Conservation (phyloP, 1,140 invertebrate species). For the Neodiprion fabricii region DNA sequence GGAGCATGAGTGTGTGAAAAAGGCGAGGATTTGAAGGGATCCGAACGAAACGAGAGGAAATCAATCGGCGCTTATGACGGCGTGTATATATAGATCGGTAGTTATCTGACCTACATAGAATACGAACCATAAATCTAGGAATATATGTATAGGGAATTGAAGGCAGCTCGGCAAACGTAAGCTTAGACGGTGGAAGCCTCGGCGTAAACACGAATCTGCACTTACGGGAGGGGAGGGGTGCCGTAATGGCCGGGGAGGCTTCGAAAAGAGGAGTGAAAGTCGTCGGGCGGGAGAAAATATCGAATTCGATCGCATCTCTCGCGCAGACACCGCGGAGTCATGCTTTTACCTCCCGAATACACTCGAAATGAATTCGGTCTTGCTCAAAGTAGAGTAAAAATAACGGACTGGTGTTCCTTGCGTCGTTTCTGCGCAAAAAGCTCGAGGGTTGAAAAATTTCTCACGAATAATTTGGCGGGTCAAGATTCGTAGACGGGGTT, state of each 20-base stretch:
- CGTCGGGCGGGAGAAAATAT: slow-evolving; percentile 9
- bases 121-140: slow-evolving; percentile 24
- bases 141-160: neutral
- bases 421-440: no score
- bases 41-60: neutral
- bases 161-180: slow-evolving; percentile 11
- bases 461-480: no score
- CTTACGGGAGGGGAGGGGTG: slow-evolving; percentile 22
- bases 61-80: neutral
- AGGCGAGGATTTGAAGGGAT: neutral
- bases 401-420: no score
- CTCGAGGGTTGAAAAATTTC: no score
- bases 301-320: slow-evolving; percentile 2
- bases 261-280: slow-evolving; percentile 3
- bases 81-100: neutral
- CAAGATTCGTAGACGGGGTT: no score
- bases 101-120: slow-evolving; percentile 13
- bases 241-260: slow-evolving; percentile 11
- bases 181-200: slow-evolving; percentile 11
- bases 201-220: slow-evolving; percentile 36
- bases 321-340: neutral
- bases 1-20: slow-evolving; percentile 9
- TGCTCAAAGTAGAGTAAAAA: neutral
- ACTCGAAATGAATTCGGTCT: neutral
- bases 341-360: neutral